Percentiles rank a stretch among this genome's conserved stretches.
phyloP scores from a whole-genome alignment of 1,140 invertebrate genomes.

The Rhyzopertha dominica region DNA sequence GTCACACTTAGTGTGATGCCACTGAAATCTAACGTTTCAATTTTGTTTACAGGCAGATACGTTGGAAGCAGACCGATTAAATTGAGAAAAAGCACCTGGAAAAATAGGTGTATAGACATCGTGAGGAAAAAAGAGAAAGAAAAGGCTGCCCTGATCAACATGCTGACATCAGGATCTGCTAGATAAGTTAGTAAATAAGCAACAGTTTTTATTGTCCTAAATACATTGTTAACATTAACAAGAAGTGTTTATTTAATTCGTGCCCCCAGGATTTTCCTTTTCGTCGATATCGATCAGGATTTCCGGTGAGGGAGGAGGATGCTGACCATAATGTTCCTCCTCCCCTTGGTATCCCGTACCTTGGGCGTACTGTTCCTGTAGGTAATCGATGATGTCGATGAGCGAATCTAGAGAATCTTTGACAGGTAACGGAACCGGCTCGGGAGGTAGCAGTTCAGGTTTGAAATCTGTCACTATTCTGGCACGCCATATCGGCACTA shows the following conservation, averaged over 20 bases:
- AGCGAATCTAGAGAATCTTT: slow-evolving; percentile 51
- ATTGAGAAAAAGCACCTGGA: slow-evolving; percentile 94
- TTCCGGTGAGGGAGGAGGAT: no score
- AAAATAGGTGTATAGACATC: slow-evolving; percentile 85
- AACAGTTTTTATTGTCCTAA: no score
- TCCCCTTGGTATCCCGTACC: no score
- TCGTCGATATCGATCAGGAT: no score
- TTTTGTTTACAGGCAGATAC: slow-evolving; percentile 69
- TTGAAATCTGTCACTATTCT: slow-evolving; percentile 60
- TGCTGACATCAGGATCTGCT: slow-evolving; percentile 54
- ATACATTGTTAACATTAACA: no score
- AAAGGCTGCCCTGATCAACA: slow-evolving; percentile 69
- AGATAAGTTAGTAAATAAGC: no score
- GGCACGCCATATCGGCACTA: slow-evolving; percentile 56
- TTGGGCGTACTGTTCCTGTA: no score
- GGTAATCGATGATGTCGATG: slow-evolving; percentile 44
- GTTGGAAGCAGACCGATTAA: slow-evolving; percentile 98
- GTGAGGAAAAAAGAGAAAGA: slow-evolving; percentile 95
- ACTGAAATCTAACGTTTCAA: slow-evolving; percentile 5
- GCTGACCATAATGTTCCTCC: no score
- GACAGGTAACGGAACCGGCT: slow-evolving; percentile 56
- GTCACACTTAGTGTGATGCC: no score
- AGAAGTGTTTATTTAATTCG: no score
- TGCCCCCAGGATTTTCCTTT: no score
- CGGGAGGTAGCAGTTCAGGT: slow-evolving; percentile 59